Evolutionary conservation across 1,140 invertebrate genomes (phyloP), one percentile per base, ranked within the genome.

Genomic region (Dendrolimus punctatus): DNA sequence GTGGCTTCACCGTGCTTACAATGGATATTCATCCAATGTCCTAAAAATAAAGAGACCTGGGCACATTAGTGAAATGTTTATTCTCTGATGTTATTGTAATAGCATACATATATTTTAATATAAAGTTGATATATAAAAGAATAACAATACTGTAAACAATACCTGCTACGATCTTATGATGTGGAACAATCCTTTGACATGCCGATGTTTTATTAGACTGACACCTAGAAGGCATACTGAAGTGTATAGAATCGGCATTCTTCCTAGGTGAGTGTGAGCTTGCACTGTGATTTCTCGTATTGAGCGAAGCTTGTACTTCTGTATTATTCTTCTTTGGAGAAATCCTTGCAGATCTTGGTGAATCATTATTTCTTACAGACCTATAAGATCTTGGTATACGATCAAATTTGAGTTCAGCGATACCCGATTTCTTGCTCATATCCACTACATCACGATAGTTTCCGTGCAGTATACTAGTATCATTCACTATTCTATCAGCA

Each of bases 101-200:
- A 23, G 1, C 23, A 23, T 23, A 23, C 23, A 23, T 23, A 23
- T 3, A 23, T 23, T 23, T 23, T 2, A 23, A 23, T 23, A 23
- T 23, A 23, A 23, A 1, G 23, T 23, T 23, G 23, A 23, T 3
- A 23, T 3, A 3, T 3, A 23, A 23, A 2, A 23, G 3, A 23
- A 23, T 23, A 23, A 23, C 23, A 2, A n/a, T n/a, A n/a, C n/a
- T n/a, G n/a, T n/a, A n/a, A n/a, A n/a, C n/a, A n/a, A 36, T 63
- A 85, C 81, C 81, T 76, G 81, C 73, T 46, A 85, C 73, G 50
- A 85, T 78, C 65, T 82, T 85, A 57, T 82, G 68, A 51, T 76
- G 62, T 6, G 81, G 81, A 46, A 85, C 67, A 59, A 46, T 60
- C 50, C 55, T 71, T 5, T 53, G 39, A n/a, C 55, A 56, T 0